Conservation (phyloP, 2,113 vertebrate species). For the Collichthys lucidus region DNA sequence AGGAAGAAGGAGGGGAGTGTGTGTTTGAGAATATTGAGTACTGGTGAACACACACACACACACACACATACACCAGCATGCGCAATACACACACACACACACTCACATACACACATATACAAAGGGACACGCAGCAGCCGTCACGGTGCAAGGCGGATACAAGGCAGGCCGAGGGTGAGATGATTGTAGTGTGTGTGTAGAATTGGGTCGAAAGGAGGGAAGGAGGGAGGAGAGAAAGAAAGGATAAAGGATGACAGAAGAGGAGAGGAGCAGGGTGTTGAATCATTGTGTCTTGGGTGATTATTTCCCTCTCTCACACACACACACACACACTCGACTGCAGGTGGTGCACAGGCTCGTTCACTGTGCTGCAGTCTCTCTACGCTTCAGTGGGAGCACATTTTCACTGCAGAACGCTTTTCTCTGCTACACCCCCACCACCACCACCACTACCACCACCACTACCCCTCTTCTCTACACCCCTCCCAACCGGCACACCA, state of each 20-base stretch:
- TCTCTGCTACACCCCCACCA: slow-evolving; percentile 59
- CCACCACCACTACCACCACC: not conserved
- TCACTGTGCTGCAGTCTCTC: slow-evolving; percentile 83
- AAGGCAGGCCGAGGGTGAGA: slow-evolving; percentile 64
- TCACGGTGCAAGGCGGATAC: slow-evolving; percentile 60
- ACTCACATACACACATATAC: slow-evolving; percentile 24
- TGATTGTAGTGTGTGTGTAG: slow-evolving; percentile 63
- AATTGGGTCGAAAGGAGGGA: slow-evolving; percentile 71
- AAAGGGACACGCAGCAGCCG: slow-evolving; percentile 35
- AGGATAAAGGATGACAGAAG: slow-evolving; percentile 53
- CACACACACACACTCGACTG: slow-evolving; percentile 58
- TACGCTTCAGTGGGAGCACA: slow-evolving; percentile 83
- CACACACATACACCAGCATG: slow-evolving; percentile 34
- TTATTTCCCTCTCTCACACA: slow-evolving; percentile 66
- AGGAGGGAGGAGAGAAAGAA: slow-evolving; percentile 60
- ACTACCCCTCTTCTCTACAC: not conserved
- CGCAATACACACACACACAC: slow-evolving; percentile 52
- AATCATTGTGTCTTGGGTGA: slow-evolving; percentile 80
- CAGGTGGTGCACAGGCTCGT: slow-evolving; percentile 80
- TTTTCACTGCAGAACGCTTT: slow-evolving; percentile 83
- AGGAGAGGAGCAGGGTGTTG: slow-evolving; percentile 68
- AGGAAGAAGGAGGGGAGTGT: slow-evolving; percentile 16
- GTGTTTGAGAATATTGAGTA: slow-evolving; percentile 53
- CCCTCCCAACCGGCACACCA: slow-evolving; percentile 57
- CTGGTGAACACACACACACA: slow-evolving; percentile 38